These are phyloP conservation scores for Champsocephalus esox DNA, from an alignment of 2,797 vertebrate species.

Conservation along the genomic window DNA sequence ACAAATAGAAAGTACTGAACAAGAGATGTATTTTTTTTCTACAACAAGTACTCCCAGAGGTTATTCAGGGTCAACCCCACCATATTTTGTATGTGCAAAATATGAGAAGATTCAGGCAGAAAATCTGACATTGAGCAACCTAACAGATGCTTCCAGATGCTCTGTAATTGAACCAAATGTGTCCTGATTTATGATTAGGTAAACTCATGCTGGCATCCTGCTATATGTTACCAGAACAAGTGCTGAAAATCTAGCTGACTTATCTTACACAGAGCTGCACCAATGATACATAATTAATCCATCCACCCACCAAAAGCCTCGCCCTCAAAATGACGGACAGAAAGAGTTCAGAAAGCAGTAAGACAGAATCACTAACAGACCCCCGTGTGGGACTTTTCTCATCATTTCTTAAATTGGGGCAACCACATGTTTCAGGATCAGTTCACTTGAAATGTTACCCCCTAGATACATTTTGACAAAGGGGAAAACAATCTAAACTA, in stretches of 20 bases:
- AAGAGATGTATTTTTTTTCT: background rate
- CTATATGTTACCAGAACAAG: background rate
- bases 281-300: conserved; percentile 46
- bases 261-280: conserved; percentile 39
- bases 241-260: conserved; percentile 10
- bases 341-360: conserved; percentile 46
- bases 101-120: conserved; percentile 9
- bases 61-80: background rate
- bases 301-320: conserved; percentile 48
- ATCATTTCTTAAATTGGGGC: conserved; percentile 56
- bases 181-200: conserved; percentile 3
- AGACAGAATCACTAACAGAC: conserved; percentile 38
- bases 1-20: background rate
- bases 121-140: background rate
- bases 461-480: background rate
- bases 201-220: background rate
- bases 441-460: conserved; percentile 18
- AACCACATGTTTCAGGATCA: conserved; percentile 38
- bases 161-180: background rate
- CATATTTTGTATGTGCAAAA: conserved; percentile 16
- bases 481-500: background rate
- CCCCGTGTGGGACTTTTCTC: conserved; percentile 33
- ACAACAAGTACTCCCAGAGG: conserved; percentile 15
- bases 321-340: conserved; percentile 33
- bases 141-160: background rate